Base-by-base conservation (phyloP, 2,113 vertebrate genomes). In the Dasypus novemcinctus region DNA sequence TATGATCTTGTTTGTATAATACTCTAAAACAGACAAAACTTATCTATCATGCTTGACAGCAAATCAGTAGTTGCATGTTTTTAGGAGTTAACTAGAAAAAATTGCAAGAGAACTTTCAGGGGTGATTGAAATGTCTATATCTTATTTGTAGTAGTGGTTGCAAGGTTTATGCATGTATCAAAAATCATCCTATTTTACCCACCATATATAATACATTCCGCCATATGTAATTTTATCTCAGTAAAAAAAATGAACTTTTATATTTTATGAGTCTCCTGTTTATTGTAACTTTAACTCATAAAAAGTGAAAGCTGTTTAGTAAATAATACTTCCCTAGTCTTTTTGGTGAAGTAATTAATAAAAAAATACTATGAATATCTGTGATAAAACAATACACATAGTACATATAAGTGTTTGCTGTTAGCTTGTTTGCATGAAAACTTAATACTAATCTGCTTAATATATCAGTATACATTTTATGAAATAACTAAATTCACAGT, bases 41-140 rank as follows among this genome's bases (percentile, higher is more conserved):
- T 46, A 10, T 5, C 0, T 75, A 2, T 10, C 0, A 5, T n/a
- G 9, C 61, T 0, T 63, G 49, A n/a, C 41, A 49, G 25, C 0
- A 4, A n/a, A 23, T 71, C 9, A 41, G 29, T 7, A 6, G 17
- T 29, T 88, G 5, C 11, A 36, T 71, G 7, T 54, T 33, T 4
- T 20, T 15, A 87, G 5, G 11, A 2, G 0, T 1, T 33, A 1
- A 57, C 14, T 29, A 1, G 33, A 41, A 79, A 71, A 7, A 71
- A 78, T 14, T 10, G 13, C 1, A 25, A 61, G 2, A 6, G 1
- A 46, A 63, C 0, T 12, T 82, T 38, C 10, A 54, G 4, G 11
- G 11, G 6, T 46, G 7, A 36, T 1, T 71, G 31, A 57, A 64
- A 59, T 36, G 11, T 38, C 11, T 27, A 1, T 52, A 68, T 83